Base-by-base conservation (phyloP, 2,888 invertebrate genomes). In the Holacanthella duospinosa region DNA sequence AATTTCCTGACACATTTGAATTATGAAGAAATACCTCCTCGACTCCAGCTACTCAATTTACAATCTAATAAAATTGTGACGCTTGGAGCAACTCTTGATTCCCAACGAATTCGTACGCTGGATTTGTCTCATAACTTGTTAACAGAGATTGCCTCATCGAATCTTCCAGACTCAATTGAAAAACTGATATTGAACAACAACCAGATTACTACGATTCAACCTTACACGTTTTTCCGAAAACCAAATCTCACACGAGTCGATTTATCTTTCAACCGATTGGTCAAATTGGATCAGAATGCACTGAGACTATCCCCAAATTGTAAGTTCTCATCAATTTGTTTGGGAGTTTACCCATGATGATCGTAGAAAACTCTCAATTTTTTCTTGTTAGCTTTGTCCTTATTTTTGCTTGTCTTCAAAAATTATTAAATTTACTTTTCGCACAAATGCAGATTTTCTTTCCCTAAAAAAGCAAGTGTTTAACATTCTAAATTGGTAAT, bases 151-250 rank as follows among this genome's bases (percentile, higher is more conserved):
- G 88, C 87, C 66, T 87, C 87, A 64, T 86, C 86, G 77, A 86
- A 88, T 48, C 86, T 90, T 76, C 90, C 90, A 0, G 88, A 88
- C 78, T 87, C 88, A 68, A 86, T 89, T 1, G 86, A 88, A 78
- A 83, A 86, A 77, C 78, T 89, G 56, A 87, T 86, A 75, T 79
- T 90, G 58, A 88, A 87, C 76, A 86, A 89, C 76, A 91, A 91
- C 78, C 79, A 84, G 59, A 89, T 91, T 69, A 83, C 86, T 9
- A 87, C 86, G 79, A 88, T 91, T 70, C 88, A 89, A 75, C 89
- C 89, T 19, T 89, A 89, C 75, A 88, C 89, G 12, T 90, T 90
- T 77, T 88, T 89, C 79, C 88, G 88, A 76, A 90, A 90, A 77
- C 87, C 87, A 0, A 90, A 90, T 77, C 79, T 90, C 70, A 89